Percentiles rank a stretch among this genome's conserved stretches.
Conservation (phyloP, 1,140 invertebrate species). For the Zaprionus tsacasi region DNA sequence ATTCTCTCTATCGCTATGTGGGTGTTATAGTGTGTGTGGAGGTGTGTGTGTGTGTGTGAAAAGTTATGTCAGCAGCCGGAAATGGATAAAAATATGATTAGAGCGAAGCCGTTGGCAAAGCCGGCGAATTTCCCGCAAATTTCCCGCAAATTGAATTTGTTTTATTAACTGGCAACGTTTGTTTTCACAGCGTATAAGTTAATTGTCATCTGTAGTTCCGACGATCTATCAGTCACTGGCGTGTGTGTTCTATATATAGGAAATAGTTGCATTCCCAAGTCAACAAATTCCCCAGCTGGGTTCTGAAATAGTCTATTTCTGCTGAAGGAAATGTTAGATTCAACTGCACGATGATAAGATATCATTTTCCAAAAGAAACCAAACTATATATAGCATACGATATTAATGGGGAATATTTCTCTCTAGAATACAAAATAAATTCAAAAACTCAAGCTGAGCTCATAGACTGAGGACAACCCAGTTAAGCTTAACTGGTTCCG, state of each 20-base stretch:
- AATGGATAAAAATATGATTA: conserved; percentile 45
- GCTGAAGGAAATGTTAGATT: too few relatives aligned
- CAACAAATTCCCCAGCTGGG: too few relatives aligned
- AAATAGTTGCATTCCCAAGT: too few relatives aligned
- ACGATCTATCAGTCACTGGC: neutral
- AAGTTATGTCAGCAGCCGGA: conserved; percentile 69
- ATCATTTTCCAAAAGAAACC: too few relatives aligned
- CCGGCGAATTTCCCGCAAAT: conserved; percentile 41
- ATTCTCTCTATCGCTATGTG: conserved; percentile 40
- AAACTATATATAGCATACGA: neutral
- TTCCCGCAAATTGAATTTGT: conserved; percentile 47
- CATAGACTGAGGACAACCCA: too few relatives aligned
- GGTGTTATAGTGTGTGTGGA: conserved; percentile 12
- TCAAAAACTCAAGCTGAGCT: too few relatives aligned
- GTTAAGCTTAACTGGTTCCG: neutral
- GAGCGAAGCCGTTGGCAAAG: conserved; percentile 33
- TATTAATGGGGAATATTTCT: neutral
- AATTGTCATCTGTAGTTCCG: conserved; percentile 42
- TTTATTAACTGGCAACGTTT: conserved; percentile 47
- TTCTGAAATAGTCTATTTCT: too few relatives aligned
- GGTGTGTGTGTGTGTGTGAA: conserved; percentile 56
- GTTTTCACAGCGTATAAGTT: conserved; percentile 34
- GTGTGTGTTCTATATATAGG: neutral
- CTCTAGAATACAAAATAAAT: too few relatives aligned
- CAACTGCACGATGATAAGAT: too few relatives aligned